A percentile compares a stretch with the other conserved stretches of the same genome.
Evolutionary conservation across 2,888 invertebrate genomes (phyloP).

Genomic region (Melanchra persicariae): DNA sequence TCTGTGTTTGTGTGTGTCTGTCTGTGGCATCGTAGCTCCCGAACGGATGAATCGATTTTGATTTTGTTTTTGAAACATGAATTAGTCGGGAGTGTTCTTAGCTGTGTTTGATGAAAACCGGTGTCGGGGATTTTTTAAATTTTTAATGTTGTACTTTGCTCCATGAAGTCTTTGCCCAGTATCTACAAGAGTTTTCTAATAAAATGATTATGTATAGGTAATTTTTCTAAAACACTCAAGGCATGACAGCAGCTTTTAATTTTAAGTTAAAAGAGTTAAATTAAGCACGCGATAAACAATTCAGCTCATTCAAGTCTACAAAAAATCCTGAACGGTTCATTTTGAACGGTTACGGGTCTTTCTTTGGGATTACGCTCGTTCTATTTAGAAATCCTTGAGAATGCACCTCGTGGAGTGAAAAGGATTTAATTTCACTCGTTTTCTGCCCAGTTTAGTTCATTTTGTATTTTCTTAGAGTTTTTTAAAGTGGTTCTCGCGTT

Average conservation of each 20-base stretch:
- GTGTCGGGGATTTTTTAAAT: too few relatives aligned
- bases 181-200: too few relatives aligned
- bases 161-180: too few relatives aligned
- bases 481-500: conserved; percentile 17
- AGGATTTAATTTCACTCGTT: conserved; percentile 36
- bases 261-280: conserved; percentile 6
- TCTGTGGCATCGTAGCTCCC: too few relatives aligned
- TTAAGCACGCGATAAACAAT: conserved; percentile 20
- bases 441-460: conserved; percentile 12
- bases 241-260: background rate
- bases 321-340: conserved; percentile 25
- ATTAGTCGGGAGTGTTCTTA: too few relatives aligned
- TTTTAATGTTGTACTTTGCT: too few relatives aligned
- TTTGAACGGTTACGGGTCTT: conserved; percentile 8
- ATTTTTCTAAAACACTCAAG: background rate
- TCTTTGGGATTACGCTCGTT: conserved; percentile 26
- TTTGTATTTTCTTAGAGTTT: conserved; percentile 30
- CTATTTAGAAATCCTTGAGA: conserved; percentile 46
- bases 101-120: too few relatives aligned
- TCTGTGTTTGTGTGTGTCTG: too few relatives aligned
- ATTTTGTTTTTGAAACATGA: too few relatives aligned
- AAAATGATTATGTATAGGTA: too few relatives aligned
- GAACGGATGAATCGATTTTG: too few relatives aligned
- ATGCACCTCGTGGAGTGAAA: conserved; percentile 41
- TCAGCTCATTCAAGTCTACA: conserved; percentile 16